Percentiles rank a stretch among this genome's conserved stretches.
Conservation (phyloP, 2,888 invertebrate genomes). For the Dolichomitus sp. region DNA sequence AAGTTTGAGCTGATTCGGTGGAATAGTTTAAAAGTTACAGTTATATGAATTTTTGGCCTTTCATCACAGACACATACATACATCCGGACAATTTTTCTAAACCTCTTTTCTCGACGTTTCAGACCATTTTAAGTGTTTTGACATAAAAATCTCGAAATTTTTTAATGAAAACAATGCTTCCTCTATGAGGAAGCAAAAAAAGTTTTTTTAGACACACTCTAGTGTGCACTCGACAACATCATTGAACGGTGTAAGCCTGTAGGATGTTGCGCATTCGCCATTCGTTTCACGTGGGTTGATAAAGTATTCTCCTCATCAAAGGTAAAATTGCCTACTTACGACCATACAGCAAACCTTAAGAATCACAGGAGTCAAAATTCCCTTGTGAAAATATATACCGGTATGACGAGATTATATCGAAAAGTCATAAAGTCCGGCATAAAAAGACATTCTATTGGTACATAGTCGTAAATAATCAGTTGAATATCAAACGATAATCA, state of each 20-base stretch:
- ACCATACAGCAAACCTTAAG: slow-evolving; percentile 5
- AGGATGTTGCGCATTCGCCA: slow-evolving; percentile 26
- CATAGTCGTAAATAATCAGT: slow-evolving; percentile 42
- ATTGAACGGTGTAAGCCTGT: slow-evolving; percentile 33
- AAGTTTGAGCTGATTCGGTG: too few species aligned
- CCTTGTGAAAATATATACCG: neutral
- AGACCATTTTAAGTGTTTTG: too few species aligned
- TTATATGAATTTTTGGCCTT: too few species aligned
- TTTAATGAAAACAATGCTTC: too few species aligned
- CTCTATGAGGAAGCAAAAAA: too few species aligned
- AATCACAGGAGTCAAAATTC: slow-evolving; percentile 33
- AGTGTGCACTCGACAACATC: slow-evolving; percentile 18
- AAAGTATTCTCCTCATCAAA: slow-evolving; percentile 44
- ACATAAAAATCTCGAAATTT: too few species aligned
- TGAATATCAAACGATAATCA: slow-evolving; percentile 63
- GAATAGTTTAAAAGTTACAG: too few species aligned
- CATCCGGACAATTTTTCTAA: too few species aligned
- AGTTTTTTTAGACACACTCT: too few species aligned
- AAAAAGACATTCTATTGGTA: slow-evolving; percentile 8
- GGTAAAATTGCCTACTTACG: slow-evolving; percentile 30
- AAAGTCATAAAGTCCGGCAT: slow-evolving; percentile 13
- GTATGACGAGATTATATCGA: slow-evolving; percentile 15
- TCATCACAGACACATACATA: too few species aligned
- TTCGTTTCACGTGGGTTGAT: slow-evolving; percentile 59
- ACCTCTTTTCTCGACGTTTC: too few species aligned